phyloP scores from a whole-genome alignment of 2,797 vertebrate genomes.

The Sebastes umbrosus region DNA sequence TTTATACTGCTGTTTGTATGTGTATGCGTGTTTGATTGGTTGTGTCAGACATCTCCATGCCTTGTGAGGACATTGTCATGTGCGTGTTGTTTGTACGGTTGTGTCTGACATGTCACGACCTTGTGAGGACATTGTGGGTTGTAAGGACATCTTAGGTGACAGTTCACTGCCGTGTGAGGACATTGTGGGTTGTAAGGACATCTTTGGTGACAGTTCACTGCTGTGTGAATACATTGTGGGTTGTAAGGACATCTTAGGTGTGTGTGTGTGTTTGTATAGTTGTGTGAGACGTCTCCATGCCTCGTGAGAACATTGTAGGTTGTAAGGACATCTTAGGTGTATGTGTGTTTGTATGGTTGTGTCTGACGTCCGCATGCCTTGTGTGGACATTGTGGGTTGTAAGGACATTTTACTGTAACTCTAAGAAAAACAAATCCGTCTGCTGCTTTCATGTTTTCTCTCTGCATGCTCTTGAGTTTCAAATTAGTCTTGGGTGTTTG shows the following conservation, averaged over 20 bases:
- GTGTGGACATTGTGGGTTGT: background rate
- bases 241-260: no score
- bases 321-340: no score
- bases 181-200: background rate
- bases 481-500: background rate
- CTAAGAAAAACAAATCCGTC: conserved; percentile 52
- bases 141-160: background rate
- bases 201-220: no score
- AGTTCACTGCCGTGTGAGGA: background rate
- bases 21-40: background rate
- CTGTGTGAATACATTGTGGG: no score
- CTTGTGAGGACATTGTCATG: background rate
- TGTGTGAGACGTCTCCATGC: no score
- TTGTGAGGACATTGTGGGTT: background rate
- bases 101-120: background rate
- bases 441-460: conserved; percentile 23
- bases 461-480: background rate
- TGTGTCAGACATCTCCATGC: background rate
- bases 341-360: background rate
- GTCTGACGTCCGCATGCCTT: background rate
- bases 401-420: conserved; percentile 3
- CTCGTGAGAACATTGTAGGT: no score
- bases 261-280: no score
- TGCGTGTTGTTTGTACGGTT: background rate
- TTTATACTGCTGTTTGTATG: background rate